Percentiles rank a stretch among this genome's conserved stretches.
Conservation (phyloP, 2,113 vertebrate genomes). For the Amblyornis subalaris region DNA sequence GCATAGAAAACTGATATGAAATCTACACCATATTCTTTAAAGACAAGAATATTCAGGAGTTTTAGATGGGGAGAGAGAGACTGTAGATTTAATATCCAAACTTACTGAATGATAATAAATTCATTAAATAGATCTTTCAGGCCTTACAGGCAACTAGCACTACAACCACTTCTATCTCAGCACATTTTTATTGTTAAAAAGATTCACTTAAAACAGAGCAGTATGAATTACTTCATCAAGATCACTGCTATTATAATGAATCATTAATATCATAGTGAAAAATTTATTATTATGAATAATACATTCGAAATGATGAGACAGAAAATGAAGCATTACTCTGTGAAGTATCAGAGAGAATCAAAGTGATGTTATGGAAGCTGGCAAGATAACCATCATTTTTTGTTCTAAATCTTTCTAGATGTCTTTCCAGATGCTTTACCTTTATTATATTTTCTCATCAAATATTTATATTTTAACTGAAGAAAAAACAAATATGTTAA, state of each 20-base stretch:
- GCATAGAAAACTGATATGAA: background rate
- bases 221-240: conserved; percentile 44
- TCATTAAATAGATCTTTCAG: conserved; percentile 7
- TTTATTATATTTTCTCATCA: background rate
- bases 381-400: background rate
- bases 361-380: background rate
- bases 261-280: conserved; percentile 71
- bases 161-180: conserved; percentile 30
- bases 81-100: background rate
- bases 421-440: background rate
- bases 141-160: background rate
- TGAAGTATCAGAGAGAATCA: conserved; percentile 34
- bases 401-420: background rate
- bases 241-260: conserved; percentile 71
- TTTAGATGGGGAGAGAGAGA: background rate
- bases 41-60: background rate
- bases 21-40: background rate
- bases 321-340: conserved; percentile 65
- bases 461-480: background rate
- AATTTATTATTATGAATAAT: conserved; percentile 72
- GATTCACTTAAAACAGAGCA: conserved; percentile 53
- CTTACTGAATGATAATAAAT: background rate
- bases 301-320: conserved; percentile 58
- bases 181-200: conserved; percentile 67
- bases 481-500: background rate